Conservation (phyloP, 1,140 invertebrate genomes). For the Drosophila suzukii region DNA sequence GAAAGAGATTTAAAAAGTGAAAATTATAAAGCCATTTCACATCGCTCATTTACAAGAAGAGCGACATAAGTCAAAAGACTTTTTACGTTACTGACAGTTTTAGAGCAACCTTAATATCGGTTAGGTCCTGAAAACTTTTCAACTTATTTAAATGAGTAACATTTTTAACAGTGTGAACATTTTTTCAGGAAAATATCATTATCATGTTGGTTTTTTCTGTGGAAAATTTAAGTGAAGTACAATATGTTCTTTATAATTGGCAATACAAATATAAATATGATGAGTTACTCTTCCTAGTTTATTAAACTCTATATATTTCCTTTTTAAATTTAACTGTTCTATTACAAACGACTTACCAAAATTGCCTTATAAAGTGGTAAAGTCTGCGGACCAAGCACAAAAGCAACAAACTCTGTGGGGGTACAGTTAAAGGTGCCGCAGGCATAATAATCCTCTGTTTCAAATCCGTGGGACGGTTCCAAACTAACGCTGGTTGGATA, state of each 20-base stretch:
- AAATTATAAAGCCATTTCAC: neutral
- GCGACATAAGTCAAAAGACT: no score
- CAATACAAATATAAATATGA: no score
- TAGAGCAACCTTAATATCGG: neutral
- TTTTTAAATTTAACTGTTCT: no score
- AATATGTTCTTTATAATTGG: no score
- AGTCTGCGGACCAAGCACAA: conserved; percentile 85
- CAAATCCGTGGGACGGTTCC: conserved; percentile 10
- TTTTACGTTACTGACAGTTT: neutral
- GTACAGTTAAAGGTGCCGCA: conserved; percentile 85
- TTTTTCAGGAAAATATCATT: no score
- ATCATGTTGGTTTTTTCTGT: no score
- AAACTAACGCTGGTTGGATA: conserved; percentile 17
- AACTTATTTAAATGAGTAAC: no score
- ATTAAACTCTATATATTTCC: no score
- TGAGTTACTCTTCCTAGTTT: no score
- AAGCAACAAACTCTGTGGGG: conserved; percentile 85
- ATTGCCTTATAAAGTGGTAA: conserved; percentile 85
- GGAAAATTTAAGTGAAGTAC: no score
- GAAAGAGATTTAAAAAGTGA: conserved; percentile 65
- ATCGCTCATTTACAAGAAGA: neutral
- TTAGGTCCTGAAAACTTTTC: no score
- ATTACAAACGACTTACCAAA: conserved; percentile 49
- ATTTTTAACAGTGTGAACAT: no score
- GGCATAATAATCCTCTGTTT: conserved; percentile 41